Base-by-base conservation (phyloP, 2,113 vertebrate genomes). In the Hypocryptadius cinnamomeus region DNA sequence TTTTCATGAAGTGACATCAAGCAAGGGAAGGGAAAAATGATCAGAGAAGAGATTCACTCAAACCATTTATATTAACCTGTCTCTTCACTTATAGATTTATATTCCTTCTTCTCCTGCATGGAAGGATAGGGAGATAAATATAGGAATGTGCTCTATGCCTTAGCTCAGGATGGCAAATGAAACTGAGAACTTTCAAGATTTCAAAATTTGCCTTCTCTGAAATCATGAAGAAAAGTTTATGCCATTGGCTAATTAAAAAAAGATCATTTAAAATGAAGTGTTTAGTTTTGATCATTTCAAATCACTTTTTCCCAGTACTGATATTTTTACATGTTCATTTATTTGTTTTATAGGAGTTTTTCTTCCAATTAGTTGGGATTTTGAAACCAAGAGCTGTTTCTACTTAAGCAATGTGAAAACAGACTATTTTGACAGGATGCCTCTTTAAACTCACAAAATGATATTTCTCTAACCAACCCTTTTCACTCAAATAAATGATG, bases 11-110 rank as follows among this genome's bases (percentile, higher is more conserved):
- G 82, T 93, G 97, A 96, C 96, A 97, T 93, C 92, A 96, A 83
- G 91, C 60, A 35, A 85, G 76, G 90, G 42, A 92, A 93, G 82
- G 96, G 92, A 85, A 92, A 97, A 96, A 97, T 94, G 95, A 92
- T 96, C 93, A 93, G 88, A 93, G 92, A 91, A 95, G 94, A 95
- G 77, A 94, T 93, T 96, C 96, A 94, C 95, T 97, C 94, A 94
- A 96, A 80, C 96, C 94, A 87, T 97, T 97, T 96, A 18, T 94
- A 90, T 95, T 89, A 96, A 87, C 91, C 84, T 96, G 84, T 79
- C 87, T 94, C 88, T 94, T 94, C 88, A 93, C 88, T 94, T 95
- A 91, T 48, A 87, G 94, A 94, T 96, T 95, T 94, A 92, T 95
- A 96, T 92, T 96, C 93, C 74, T 24, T 63, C 77, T 94, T 84